Percentiles rank a stretch among this genome's conserved stretches.
Conservation (phyloP, 2,888 invertebrate genomes). For the Agrochola circellaris region DNA sequence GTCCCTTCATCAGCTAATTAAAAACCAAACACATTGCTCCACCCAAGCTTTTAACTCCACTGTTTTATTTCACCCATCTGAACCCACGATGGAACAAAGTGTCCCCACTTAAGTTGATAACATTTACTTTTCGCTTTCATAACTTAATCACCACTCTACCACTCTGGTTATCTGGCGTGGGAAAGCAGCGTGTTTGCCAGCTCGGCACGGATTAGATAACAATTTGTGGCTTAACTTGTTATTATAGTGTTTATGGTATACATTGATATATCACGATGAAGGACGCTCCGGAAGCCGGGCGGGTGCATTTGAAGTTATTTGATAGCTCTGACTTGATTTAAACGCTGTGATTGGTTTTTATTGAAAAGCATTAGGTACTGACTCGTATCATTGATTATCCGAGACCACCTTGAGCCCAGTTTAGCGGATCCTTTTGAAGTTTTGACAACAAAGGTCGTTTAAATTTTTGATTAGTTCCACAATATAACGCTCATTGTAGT, state of each 20-base stretch:
- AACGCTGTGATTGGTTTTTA: background rate
- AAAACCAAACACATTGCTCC: conserved; percentile 18
- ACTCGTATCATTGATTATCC: background rate
- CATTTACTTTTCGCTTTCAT: conserved; percentile 66
- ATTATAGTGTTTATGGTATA: conserved; percentile 55
- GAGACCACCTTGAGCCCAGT: conserved; percentile 21
- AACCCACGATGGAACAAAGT: conserved; percentile 31
- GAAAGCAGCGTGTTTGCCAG: conserved; percentile 75
- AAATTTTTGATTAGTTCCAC: conserved; percentile 36
- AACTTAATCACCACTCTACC: conserved; percentile 73
- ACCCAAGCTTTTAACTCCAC: conserved; percentile 25
- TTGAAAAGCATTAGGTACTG: background rate
- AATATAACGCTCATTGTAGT: conserved; percentile 30
- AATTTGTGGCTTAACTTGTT: conserved; percentile 58
- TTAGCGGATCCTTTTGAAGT: conserved; percentile 41
- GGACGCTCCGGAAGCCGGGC: conserved; percentile 39
- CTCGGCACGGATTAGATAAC: conserved; percentile 75
- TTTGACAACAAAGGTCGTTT: conserved; percentile 36
- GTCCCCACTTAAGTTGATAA: conserved; percentile 63
- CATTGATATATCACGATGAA: conserved; percentile 38
- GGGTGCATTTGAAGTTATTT: conserved; percentile 42
- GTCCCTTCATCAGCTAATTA: conserved; percentile 4
- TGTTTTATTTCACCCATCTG: conserved; percentile 30
- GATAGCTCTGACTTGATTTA: conserved; percentile 8
- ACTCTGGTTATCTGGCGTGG: conserved; percentile 79